These are phyloP conservation scores for Cichladusa arquata DNA, from an alignment of 2,113 vertebrate genomes.

Conservation along the genomic window DNA sequence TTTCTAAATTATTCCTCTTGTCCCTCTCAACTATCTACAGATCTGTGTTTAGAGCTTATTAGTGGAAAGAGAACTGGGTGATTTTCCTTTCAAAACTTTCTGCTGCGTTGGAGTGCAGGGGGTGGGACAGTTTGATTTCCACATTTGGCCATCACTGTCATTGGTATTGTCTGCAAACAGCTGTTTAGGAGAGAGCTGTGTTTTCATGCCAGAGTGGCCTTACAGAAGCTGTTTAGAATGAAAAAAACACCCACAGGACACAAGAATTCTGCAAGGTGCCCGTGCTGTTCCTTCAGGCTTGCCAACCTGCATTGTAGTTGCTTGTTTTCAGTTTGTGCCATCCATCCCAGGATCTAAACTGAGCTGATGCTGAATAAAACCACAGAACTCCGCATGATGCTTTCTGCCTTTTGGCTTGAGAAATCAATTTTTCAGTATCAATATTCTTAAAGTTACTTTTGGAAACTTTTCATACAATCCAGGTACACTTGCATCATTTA, in stretches of 20 bases:
- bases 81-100: not conserved
- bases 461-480: not conserved
- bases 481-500: not conserved
- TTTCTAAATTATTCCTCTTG: not conserved
- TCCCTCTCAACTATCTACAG: not conserved
- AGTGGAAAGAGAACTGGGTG: not conserved
- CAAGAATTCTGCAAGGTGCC: not conserved
- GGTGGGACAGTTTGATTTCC: not conserved
- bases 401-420: not conserved
- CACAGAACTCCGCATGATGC: not conserved
- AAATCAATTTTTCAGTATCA: not conserved
- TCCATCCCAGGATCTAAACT: not conserved
- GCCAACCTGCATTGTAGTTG: not conserved
- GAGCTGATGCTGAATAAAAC: not conserved
- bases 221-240: not conserved
- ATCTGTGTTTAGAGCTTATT: not conserved
- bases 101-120: accelerated
- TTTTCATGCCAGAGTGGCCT: not conserved
- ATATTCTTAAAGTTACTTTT: not conserved
- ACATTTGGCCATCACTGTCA: not conserved
- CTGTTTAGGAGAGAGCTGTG: accelerated
- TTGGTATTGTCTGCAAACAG: not conserved
- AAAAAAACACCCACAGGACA: not conserved
- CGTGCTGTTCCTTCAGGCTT: not conserved
- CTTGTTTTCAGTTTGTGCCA: not conserved